These are phyloP conservation scores for Hepsetus odoe DNA, from an alignment of 2,113 vertebrate genomes.

Conservation along the genomic window DNA sequence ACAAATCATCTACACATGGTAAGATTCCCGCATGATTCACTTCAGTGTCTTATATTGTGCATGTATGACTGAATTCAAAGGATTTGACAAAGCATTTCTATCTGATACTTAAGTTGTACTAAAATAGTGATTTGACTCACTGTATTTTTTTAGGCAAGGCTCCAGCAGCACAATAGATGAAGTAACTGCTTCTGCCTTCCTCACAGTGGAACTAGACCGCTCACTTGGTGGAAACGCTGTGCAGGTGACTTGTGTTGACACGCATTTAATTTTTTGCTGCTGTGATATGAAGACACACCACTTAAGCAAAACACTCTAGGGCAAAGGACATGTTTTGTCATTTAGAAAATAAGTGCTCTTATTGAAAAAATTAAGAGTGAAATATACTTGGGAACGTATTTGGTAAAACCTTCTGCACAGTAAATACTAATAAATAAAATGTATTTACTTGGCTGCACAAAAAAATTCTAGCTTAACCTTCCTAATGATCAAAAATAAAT, in stretches of 20 bases:
- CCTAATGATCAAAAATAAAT: too few species aligned
- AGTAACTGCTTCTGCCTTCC: constrained; percentile 86
- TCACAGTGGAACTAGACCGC: constrained; percentile 87
- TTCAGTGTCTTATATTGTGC: neutral
- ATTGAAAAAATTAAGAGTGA: too few species aligned
- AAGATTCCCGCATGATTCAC: constrained; percentile 22
- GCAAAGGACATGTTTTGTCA: too few species aligned
- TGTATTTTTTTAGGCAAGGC: constrained; percentile 83
- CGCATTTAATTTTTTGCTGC: neutral
- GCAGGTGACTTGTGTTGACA: constrained; percentile 74
- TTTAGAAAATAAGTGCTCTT: too few species aligned
- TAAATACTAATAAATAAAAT: too few species aligned
- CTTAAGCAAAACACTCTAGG: too few species aligned
- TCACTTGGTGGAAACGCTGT: constrained; percentile 82
- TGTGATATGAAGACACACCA: too few species aligned
- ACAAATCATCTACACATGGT: constrained; percentile 93
- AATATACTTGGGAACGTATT: too few species aligned
- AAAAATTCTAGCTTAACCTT: too few species aligned
- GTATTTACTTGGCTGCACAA: too few species aligned
- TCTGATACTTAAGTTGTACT: neutral
- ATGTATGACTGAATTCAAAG: neutral
- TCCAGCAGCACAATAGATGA: constrained; percentile 81
- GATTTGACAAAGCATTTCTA: neutral
- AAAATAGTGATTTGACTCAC: neutral
- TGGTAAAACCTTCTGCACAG: too few species aligned